Evolutionary conservation across 2,888 invertebrate species (phyloP).

Genomic region (Cantharis nigra): DNA sequence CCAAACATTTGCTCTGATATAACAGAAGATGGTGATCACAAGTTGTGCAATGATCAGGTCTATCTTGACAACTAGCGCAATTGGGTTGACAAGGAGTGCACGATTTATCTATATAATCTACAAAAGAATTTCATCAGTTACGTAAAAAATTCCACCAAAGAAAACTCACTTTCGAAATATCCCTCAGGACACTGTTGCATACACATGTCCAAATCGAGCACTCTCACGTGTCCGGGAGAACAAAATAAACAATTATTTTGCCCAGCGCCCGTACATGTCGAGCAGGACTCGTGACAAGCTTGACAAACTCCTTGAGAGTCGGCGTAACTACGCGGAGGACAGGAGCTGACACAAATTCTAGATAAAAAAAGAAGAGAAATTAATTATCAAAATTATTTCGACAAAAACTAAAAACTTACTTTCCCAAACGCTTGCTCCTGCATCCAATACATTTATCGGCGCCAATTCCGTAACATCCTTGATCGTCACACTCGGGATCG

Average conservation of each 20-base stretch:
- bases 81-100: constrained; percentile 87
- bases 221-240: constrained; percentile 80
- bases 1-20: constrained; percentile 79
- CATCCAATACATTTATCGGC: constrained; percentile 84
- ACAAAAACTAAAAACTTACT: constrained; percentile 58
- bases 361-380: constrained; percentile 31
- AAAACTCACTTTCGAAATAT: constrained; percentile 75
- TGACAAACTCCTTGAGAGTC: constrained; percentile 81
- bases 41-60: constrained; percentile 81
- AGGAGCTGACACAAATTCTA: constrained; percentile 83
- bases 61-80: constrained; percentile 83
- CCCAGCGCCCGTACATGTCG: constrained; percentile 85
- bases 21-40: constrained; percentile 88
- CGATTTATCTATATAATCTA: constrained; percentile 62
- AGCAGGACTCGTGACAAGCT: constrained; percentile 88
- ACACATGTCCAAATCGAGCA: constrained; percentile 84
- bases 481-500: constrained; percentile 82
- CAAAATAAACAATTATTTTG: constrained; percentile 86
- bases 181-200: constrained; percentile 88
- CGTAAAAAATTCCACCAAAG: background rate
- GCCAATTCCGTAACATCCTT: constrained; percentile 85
- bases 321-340: constrained; percentile 83
- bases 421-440: constrained; percentile 78
- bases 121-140: constrained; percentile 19
- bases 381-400: background rate